Base-by-base conservation (phyloP, 2,113 vertebrate species). In the Xiphophorus maculatus region DNA sequence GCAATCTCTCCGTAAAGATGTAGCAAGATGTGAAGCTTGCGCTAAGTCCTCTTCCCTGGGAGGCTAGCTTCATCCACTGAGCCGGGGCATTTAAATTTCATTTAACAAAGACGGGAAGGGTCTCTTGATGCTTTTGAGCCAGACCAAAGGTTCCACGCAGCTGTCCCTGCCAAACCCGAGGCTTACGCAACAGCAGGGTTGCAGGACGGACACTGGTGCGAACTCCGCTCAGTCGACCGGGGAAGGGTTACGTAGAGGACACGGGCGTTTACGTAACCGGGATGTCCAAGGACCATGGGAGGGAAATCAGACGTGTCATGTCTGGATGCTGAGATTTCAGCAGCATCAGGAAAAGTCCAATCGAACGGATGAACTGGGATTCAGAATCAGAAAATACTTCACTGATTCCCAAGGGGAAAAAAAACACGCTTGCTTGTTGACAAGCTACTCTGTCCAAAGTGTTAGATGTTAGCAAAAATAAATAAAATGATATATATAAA, bases 31-130 rank as follows among this genome's bases (percentile, higher is more conserved):
- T 14, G 58, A 72, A 71, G 37, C 30, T 66, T 35, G 33, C 35
- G 25, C 29, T 66, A 68, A 66, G 66, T 75, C 76, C 63, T 12
- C 54, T 32, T 13, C 4, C 65, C 42, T n/a, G 19, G 0, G 54
- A 37, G 65, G 71, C 17, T 2, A 25, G 79, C 71, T 74, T 83
- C 69, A 83, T 69, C 63, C 6, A 17, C 54, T 82, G 72, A 88
- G 81, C 79, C 79, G 32, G 0, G 25, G 79, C 69, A 69, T 90
- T 80, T 62, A 77, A 29, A 85, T 85, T 88, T 87, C 63, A 90
- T 90, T 85, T 89, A 75, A 71, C 8, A 48, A 69, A 76, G 63
- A 76, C 80, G 66, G 66, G 68, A 71, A 42, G 66, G 73, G 58
- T 33, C 66, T 84, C 66, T 76, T 51, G 65, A 83, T 60, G 44